Conservation (phyloP, 1,140 invertebrate genomes). For the Drosophila orosa region DNA sequence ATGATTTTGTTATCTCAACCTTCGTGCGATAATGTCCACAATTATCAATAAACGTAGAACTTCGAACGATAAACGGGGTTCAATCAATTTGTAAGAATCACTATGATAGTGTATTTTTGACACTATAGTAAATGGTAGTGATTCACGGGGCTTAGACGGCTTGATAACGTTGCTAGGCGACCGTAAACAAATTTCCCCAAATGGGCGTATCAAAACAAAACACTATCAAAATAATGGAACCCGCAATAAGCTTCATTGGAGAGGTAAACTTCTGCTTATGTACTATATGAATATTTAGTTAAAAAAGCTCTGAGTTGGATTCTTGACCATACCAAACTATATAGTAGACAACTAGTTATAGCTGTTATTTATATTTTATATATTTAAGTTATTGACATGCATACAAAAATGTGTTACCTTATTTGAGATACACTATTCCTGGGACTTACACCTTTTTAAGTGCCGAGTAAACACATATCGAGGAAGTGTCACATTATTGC, state of each 20-base stretch:
- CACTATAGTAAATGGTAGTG: background rate
- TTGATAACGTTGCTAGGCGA: slow-evolving; percentile 3
- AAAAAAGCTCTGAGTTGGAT: background rate
- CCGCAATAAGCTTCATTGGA: background rate
- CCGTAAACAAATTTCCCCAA: background rate
- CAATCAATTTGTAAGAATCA: background rate
- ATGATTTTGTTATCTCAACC: slow-evolving; percentile 20
- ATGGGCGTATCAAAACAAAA: slow-evolving; percentile 9
- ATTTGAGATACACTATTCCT: no score
- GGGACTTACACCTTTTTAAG: background rate
- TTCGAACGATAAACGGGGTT: slow-evolving; percentile 7
- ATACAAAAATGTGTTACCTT: no score
- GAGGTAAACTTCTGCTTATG: background rate
- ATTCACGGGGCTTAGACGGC: background rate
- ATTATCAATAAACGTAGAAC: slow-evolving; percentile 10
- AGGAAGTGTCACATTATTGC: background rate
- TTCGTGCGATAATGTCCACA: slow-evolving; percentile 10
- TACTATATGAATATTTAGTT: background rate
- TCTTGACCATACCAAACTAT: background rate
- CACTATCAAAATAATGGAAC: background rate
- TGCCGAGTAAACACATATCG: background rate
- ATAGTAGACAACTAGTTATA: background rate
- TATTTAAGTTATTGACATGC: no score
- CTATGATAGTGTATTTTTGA: background rate
- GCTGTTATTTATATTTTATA: background rate